Evolutionary conservation across 2,888 invertebrate species (phyloP), one percentile per base, ranked within the genome.

Genomic region (Scaptomyza polygonia): DNA sequence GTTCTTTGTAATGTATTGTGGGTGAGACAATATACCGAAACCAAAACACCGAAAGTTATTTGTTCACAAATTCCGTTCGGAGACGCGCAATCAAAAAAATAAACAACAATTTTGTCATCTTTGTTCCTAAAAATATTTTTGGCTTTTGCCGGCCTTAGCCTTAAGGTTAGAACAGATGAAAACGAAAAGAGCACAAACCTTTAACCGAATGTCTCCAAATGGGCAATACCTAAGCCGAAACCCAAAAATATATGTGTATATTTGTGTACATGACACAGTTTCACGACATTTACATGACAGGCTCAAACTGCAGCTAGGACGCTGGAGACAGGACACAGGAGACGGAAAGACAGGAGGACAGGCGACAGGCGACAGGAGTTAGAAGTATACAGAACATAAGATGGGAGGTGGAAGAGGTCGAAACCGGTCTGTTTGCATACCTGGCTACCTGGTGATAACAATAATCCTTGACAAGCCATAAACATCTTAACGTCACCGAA

Each of bases 391-490:
- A n/a, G 11, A 25, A 25, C 25, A 14, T 39, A 14, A 36, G 14
- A 4, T 0, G 4, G 39, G 16, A 8, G 9, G 16, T 39, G 16
- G 39, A 9, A 39, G 6, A 45, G 45, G 39, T 34, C 39, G 27
- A 30, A 32, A 64, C 52, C 42, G 47, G 67, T 62, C 57, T 82
- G 88, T 84, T 84, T 86, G 88, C 86, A 86, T 86, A 84, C 85
- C 84, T 84, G 84, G 88, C 86, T 73, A 76, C 68, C 85, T 76
- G 88, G 77, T 81, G 84, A 84, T 84, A 84, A 84, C 88, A 84
- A 84, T 84, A 84, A 84, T 88, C 84, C 84, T 84, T 84, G 84
- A 88, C 84, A 84, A 81, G 79, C 87, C 87, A 84, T 84, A 84
- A 84, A 84, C 88, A 88, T 84, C 88, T 88, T 84, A 82, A 79